A percentile compares a stretch with the other conserved stretches of the same genome.
Evolutionary conservation across 2,113 vertebrate genomes (phyloP).

Genomic region (Tiliqua scincoides): DNA sequence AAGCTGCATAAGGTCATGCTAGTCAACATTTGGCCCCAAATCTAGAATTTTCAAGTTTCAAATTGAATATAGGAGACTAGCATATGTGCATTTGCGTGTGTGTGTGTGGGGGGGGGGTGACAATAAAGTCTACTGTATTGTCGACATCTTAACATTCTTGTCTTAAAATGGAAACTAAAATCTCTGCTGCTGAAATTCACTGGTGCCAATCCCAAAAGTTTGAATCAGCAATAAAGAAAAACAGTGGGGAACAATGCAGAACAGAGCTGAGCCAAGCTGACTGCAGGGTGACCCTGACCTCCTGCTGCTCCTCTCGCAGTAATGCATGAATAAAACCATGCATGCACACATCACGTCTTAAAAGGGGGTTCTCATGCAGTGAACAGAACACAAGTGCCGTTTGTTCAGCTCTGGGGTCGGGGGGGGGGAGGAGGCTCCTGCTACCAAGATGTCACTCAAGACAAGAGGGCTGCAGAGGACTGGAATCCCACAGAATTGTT

Average conservation of each 20-base stretch:
- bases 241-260: not conserved
- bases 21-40: not conserved
- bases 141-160: constrained; percentile 22
- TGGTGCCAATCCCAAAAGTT: constrained; percentile 38
- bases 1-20: constrained; percentile 6
- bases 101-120: not conserved
- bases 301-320: constrained; percentile 36
- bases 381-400: constrained; percentile 76
- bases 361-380: constrained; percentile 70
- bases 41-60: constrained; percentile 13
- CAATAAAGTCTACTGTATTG: not conserved
- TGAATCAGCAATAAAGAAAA: constrained; percentile 23
- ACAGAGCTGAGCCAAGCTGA: not conserved
- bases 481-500: constrained; percentile 54
- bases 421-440: constrained; percentile 48
- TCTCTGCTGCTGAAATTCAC: not conserved
- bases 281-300: not conserved
- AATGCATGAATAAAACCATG: constrained; percentile 45
- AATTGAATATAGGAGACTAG: rapidly evolving
- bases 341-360: constrained; percentile 58
- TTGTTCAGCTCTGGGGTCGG: constrained; percentile 60
- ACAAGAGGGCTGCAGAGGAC: constrained; percentile 39
- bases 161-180: constrained; percentile 6
- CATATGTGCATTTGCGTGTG: too few species aligned
- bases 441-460: constrained; percentile 59